A percentile compares a stretch with the other conserved stretches of the same genome.
These are phyloP conservation scores for Synchiropus splendidus DNA, from an alignment of 2,113 vertebrate species.

Conservation along the genomic window DNA sequence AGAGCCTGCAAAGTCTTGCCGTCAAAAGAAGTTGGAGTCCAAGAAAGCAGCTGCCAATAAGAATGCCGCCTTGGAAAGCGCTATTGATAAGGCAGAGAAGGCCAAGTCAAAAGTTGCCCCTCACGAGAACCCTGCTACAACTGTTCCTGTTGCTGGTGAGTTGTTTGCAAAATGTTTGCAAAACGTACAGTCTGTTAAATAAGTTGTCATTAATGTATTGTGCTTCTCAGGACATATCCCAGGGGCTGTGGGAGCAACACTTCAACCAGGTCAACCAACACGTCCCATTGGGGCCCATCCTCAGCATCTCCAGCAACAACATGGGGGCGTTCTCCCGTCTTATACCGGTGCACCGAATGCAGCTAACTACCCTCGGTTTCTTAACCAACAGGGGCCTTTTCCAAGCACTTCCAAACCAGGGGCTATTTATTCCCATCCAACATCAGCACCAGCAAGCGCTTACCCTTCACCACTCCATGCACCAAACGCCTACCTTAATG, in stretches of 20 bases:
- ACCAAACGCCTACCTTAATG: slow-evolving; percentile 76
- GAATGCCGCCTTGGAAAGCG: slow-evolving; percentile 72
- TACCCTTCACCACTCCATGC: slow-evolving; percentile 71
- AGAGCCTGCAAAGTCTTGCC: slow-evolving; percentile 86
- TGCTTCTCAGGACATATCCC: slow-evolving; percentile 35
- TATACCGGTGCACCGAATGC: slow-evolving; percentile 68
- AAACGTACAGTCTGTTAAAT: too few relatives aligned
- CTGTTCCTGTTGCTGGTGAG: slow-evolving; percentile 53
- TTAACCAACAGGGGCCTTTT: slow-evolving; percentile 67
- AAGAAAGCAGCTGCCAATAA: slow-evolving; percentile 84
- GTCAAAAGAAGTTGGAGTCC: slow-evolving; percentile 88
- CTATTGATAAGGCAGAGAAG: slow-evolving; percentile 75
- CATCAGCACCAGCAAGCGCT: slow-evolving; percentile 63
- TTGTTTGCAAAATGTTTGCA: too few relatives aligned
- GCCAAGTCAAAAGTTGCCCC: slow-evolving; percentile 72
- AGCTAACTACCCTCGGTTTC: slow-evolving; percentile 68
- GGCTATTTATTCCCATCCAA: slow-evolving; percentile 67
- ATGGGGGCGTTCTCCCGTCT: slow-evolving; percentile 58
- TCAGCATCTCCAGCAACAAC: slow-evolving; percentile 51
- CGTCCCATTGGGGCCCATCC: slow-evolving; percentile 52
- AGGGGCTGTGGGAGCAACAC: slow-evolving; percentile 38
- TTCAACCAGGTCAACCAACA: slow-evolving; percentile 49
- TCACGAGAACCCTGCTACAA: slow-evolving; percentile 57
- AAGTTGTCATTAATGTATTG: neutral
- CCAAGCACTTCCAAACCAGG: slow-evolving; percentile 69